These are phyloP conservation scores for Pollenia labialis DNA, from an alignment of 2,888 invertebrate species.

Conservation along the genomic window DNA sequence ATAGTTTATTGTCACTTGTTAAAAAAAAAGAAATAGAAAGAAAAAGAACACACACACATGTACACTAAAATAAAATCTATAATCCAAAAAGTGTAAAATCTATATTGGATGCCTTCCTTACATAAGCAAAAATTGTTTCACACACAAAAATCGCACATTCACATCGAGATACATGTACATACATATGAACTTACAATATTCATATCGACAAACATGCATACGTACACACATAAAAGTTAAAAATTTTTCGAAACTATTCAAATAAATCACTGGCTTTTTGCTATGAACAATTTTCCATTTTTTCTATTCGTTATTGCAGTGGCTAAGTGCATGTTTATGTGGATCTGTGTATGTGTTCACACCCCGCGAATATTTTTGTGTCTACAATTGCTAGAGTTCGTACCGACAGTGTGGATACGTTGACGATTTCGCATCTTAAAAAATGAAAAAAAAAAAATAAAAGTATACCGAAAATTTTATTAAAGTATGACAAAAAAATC, in stretches of 20 bases:
- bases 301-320: conserved; percentile 47
- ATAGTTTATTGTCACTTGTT: conserved; percentile 58
- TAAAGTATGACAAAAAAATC: too few relatives aligned
- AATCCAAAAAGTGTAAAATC: conserved; percentile 63
- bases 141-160: conserved; percentile 15
- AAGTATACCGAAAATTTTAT: too few relatives aligned
- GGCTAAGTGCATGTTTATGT: conserved; percentile 31
- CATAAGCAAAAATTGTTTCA: conserved; percentile 62
- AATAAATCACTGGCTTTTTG: conserved; percentile 72
- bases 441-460: too few relatives aligned
- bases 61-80: conserved; percentile 53
- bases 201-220: background rate
- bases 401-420: too few relatives aligned
- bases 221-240: conserved; percentile 54
- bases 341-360: background rate
- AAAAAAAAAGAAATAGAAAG: conserved; percentile 3
- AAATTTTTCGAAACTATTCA: conserved; percentile 74
- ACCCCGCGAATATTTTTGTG: background rate
- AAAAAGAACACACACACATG: background rate
- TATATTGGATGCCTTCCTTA: conserved; percentile 53
- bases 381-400: too few relatives aligned
- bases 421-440: too few relatives aligned
- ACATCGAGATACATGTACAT: background rate
- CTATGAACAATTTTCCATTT: conserved; percentile 42
- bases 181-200: background rate